Percentiles rank a stretch among this genome's conserved stretches.
These are phyloP conservation scores for Drosophila bipectinata DNA, from an alignment of 1,140 invertebrate species.

Conservation along the genomic window DNA sequence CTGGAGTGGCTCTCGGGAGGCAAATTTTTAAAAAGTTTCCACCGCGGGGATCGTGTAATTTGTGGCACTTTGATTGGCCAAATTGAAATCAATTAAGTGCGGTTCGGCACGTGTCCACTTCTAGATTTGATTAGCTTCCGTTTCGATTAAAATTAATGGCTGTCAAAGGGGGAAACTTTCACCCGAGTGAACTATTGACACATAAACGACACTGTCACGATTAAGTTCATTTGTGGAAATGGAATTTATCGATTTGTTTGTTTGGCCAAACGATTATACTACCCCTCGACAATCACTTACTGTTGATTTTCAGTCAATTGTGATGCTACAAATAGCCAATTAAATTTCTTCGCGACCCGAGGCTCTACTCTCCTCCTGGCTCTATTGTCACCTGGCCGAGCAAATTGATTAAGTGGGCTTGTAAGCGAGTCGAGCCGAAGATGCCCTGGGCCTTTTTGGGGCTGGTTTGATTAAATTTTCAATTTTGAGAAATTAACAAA, in stretches of 20 bases:
- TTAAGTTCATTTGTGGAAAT: slow-evolving; percentile 23
- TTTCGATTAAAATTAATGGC: slow-evolving; percentile 73
- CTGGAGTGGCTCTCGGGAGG: slow-evolving; percentile 68
- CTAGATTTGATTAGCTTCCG: slow-evolving; percentile 67
- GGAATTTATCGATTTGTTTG: slow-evolving; percentile 49
- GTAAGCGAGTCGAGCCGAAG: not conserved
- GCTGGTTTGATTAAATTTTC: slow-evolving; percentile 34
- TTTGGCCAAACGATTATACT: slow-evolving; percentile 33
- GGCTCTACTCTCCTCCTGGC: slow-evolving; percentile 7
- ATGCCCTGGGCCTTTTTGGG: slow-evolving; percentile 4
- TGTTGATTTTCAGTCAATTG: slow-evolving; percentile 47
- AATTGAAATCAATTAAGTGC: slow-evolving; percentile 78
- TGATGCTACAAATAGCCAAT: slow-evolving; percentile 58
- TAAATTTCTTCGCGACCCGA: slow-evolving; percentile 37
- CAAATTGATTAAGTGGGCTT: slow-evolving; percentile 40
- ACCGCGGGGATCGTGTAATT: slow-evolving; percentile 48
- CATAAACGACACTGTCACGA: slow-evolving; percentile 31
- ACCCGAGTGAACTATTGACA: not conserved
- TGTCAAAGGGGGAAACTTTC: not conserved
- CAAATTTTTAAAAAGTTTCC: slow-evolving; percentile 70
- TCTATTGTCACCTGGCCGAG: slow-evolving; percentile 39
- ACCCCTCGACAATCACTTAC: slow-evolving; percentile 8
- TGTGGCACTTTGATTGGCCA: slow-evolving; percentile 67
- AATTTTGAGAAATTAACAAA: slow-evolving; percentile 32
- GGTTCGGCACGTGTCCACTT: slow-evolving; percentile 52